Base-by-base conservation (phyloP, 2,888 invertebrate genomes). In the Morpho helenor region DNA sequence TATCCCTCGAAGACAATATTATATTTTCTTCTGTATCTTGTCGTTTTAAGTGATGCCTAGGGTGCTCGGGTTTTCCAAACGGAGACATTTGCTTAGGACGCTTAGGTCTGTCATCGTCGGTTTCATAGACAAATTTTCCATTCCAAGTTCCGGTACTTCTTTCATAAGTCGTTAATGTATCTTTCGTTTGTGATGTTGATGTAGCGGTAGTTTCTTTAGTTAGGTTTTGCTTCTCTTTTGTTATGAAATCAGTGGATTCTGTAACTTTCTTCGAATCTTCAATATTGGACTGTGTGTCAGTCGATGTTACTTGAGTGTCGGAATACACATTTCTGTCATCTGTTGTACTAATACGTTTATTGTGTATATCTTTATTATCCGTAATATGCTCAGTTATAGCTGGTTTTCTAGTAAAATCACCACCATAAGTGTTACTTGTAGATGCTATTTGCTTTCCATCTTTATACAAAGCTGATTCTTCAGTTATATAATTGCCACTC, bases 91-190 rank as follows among this genome's bases (percentile, higher is more conserved):
- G 74, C 67, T 87, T 87, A 0, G 87, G 87, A 65, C 68, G 78
- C 67, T 81, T 85, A 9, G 87, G 87, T 62, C 85, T 82, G 51
- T 84, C 87, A 55, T 86, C 84, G 54, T 87, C 84, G 63, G 81
- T 91, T 73, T 92, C 92, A 64, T 91, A 90, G 22, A 79, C 74
- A 61, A 92, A 93, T 67, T 91, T 92, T 8, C 93, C 92, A 60
- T 93, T 92, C 93, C 93, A 93, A 8, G 90, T 82, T 57, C 90
- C 90, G 31, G 89, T 89, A 59, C 88, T 90, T 68, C 85, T 80
- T 67, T 87, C 90, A 63, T 90, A 90, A 23, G 79, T 77, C 22
- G 90, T 90, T 54, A 81, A 69, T 47, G 83, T 86, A 68, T 90
- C 89, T 72, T 89, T 90, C 57, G 80, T 81, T 68, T 86, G 74